phyloP scores from a whole-genome alignment of 2,888 invertebrate species.

The Hedya salicella region DNA sequence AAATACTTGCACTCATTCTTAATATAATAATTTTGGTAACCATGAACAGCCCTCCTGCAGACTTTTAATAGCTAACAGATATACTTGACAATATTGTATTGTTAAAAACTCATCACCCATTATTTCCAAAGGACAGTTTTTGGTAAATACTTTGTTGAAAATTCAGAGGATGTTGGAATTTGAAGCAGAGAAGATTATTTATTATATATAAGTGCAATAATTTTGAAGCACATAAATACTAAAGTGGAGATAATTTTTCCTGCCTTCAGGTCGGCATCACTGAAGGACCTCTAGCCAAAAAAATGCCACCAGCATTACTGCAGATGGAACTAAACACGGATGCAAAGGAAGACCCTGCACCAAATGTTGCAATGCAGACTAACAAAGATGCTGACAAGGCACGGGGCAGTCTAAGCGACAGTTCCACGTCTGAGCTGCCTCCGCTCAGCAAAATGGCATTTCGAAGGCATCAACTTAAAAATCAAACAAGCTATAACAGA shows the following conservation, averaged over 20 bases:
- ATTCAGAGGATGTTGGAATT: constrained; percentile 76
- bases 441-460: constrained; percentile 62
- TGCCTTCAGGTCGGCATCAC: constrained; percentile 85
- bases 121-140: constrained; percentile 46
- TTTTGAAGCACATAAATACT: constrained; percentile 82
- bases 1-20: no score
- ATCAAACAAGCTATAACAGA: constrained; percentile 55
- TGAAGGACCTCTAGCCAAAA: constrained; percentile 82
- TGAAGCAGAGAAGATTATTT: constrained; percentile 81
- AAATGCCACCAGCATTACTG: constrained; percentile 78
- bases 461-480: constrained; percentile 62
- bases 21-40: constrained; percentile 7
- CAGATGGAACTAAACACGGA: constrained; percentile 71
- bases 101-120: constrained; percentile 29
- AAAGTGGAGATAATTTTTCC: constrained; percentile 85
- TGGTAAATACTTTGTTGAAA: constrained; percentile 56
- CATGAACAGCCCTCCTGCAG: constrained; percentile 18
- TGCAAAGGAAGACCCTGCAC: constrained; percentile 65
- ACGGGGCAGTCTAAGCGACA: constrained; percentile 75
- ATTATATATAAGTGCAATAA: constrained; percentile 66
- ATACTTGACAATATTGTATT: constrained; percentile 30
- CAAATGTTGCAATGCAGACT: constrained; percentile 56
- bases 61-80: constrained; percentile 23
- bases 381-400: constrained; percentile 60
- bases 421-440: constrained; percentile 70